A percentile compares a stretch with the other conserved stretches of the same genome.
These are phyloP conservation scores for Bhutanitis thaidina DNA, from an alignment of 2,888 invertebrate genomes.

Conservation along the genomic window DNA sequence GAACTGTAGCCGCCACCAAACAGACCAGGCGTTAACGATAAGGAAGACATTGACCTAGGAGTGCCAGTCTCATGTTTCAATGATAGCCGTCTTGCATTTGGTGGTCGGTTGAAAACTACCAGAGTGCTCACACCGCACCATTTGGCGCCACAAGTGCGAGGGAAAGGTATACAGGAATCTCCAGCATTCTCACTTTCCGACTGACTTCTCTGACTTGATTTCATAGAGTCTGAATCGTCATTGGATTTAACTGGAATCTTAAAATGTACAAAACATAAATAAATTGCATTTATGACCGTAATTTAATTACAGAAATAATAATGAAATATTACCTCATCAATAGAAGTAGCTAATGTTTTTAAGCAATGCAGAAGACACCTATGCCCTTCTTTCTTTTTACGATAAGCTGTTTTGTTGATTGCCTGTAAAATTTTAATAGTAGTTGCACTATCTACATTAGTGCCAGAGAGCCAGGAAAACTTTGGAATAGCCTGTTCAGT, in stretches of 20 bases:
- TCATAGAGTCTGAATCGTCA: constrained; percentile 72
- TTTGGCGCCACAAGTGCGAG: constrained; percentile 94
- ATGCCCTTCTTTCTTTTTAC: constrained; percentile 90
- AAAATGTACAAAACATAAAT: constrained; percentile 12
- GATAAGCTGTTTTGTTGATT: constrained; percentile 88
- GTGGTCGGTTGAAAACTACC: constrained; percentile 91
- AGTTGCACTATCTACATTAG: constrained; percentile 84
- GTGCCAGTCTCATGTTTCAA: constrained; percentile 86
- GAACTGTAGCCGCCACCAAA: constrained; percentile 60
- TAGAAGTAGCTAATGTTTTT: constrained; percentile 68
- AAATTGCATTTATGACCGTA: too few relatives aligned
- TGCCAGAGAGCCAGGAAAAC: constrained; percentile 73
- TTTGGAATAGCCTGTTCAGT: constrained; percentile 70
- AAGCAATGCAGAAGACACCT: constrained; percentile 94
- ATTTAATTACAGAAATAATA: too few relatives aligned
- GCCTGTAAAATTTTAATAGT: constrained; percentile 89
- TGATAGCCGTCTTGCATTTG: constrained; percentile 84
- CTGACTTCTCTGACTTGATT: constrained; percentile 69
- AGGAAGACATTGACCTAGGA: constrained; percentile 79
- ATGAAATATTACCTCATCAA: constrained; percentile 60
- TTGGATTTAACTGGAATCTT: constrained; percentile 79
- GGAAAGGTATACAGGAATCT: constrained; percentile 95
- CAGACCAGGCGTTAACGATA: constrained; percentile 58
- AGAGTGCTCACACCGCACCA: constrained; percentile 93
- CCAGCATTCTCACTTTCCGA: constrained; percentile 75